Conservation (phyloP, 64 coral and sea anemone genomes). For the Astreopora myriophthalma region DNA sequence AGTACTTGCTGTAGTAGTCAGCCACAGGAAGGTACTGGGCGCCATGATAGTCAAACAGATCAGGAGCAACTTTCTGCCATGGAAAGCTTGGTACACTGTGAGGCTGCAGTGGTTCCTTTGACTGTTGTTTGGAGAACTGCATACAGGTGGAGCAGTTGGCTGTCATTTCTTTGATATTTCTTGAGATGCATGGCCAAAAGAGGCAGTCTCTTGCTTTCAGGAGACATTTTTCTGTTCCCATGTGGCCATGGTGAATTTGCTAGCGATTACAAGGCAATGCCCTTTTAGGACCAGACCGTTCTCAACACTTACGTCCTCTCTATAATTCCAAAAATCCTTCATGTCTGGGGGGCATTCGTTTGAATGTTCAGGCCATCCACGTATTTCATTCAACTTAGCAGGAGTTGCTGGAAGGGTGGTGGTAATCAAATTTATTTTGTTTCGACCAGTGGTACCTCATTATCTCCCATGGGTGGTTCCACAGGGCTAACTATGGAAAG, state of each 20-base stretch:
- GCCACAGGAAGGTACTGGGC: conserved; percentile 15
- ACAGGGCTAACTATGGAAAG: conserved; percentile 9
- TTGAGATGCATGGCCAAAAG: conserved; percentile 66
- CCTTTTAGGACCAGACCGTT: conserved; percentile 58
- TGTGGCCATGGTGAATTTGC: conserved; percentile 51
- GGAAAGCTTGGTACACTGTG: conserved; percentile 61
- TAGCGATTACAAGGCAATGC: conserved; percentile 28
- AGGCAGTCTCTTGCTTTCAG: conserved; percentile 50
- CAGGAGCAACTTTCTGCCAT: conserved; percentile 42
- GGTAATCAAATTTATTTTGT: not conserved
- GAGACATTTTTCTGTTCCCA: conserved; percentile 48
- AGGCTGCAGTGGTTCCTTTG: conserved; percentile 48
- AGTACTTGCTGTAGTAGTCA: too few species aligned
- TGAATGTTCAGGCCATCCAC: conserved; percentile 44
- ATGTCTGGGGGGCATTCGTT: conserved; percentile 9
- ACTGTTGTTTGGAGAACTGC: conserved; percentile 59
- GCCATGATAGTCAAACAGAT: conserved; percentile 47
- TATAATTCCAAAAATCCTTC: conserved; percentile 34
- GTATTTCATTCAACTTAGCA: conserved; percentile 26
- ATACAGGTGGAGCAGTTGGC: conserved; percentile 37
- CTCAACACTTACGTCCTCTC: conserved; percentile 61
- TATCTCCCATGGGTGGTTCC: not conserved
- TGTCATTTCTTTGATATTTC: conserved; percentile 42
- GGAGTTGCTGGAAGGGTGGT: not conserved
- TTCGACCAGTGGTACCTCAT: not conserved